Evolutionary conservation across 2,888 invertebrate species (phyloP).

Genomic region (Andricus quercusramuli): DNA sequence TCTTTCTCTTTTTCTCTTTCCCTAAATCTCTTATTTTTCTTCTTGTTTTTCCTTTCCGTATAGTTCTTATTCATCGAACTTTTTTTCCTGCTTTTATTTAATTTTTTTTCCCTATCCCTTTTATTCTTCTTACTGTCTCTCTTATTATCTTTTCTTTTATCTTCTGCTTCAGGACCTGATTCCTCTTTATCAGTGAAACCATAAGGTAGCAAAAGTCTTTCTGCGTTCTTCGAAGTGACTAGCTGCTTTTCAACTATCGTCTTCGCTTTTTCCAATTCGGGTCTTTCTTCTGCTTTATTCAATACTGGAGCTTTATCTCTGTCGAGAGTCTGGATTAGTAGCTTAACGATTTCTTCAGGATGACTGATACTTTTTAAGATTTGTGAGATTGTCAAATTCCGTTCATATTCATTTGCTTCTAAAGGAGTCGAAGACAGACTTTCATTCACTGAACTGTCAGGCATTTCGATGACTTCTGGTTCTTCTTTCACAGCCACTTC

Average conservation of each 20-base stretch:
- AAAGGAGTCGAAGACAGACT: neutral
- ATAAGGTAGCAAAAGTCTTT: too few relatives aligned
- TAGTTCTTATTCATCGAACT: too few relatives aligned
- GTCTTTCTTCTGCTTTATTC: neutral
- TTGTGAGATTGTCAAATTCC: neutral
- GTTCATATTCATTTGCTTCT: too few relatives aligned
- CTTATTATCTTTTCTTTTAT: too few relatives aligned
- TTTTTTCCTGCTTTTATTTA: too few relatives aligned
- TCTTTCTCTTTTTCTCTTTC: neutral
- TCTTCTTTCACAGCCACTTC: neutral
- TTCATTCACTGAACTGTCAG: neutral
- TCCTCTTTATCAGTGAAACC: too few relatives aligned
- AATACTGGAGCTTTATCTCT: neutral
- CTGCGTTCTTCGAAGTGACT: too few relatives aligned
- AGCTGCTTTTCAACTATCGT: too few relatives aligned
- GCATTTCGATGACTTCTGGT: neutral
- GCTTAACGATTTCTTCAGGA: neutral
- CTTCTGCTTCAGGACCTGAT: too few relatives aligned
- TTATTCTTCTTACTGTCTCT: too few relatives aligned
- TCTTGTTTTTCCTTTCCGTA: too few relatives aligned
- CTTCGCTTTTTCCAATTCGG: neutral
- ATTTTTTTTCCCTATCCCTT: too few relatives aligned
- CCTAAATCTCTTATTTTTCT: neutral
- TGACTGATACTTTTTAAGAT: neutral
- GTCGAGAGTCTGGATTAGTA: neutral